A percentile compares a stretch with the other conserved stretches of the same genome.
These are phyloP conservation scores for Limnothrissa miodon DNA, from an alignment of 2,113 vertebrate species.

Conservation along the genomic window DNA sequence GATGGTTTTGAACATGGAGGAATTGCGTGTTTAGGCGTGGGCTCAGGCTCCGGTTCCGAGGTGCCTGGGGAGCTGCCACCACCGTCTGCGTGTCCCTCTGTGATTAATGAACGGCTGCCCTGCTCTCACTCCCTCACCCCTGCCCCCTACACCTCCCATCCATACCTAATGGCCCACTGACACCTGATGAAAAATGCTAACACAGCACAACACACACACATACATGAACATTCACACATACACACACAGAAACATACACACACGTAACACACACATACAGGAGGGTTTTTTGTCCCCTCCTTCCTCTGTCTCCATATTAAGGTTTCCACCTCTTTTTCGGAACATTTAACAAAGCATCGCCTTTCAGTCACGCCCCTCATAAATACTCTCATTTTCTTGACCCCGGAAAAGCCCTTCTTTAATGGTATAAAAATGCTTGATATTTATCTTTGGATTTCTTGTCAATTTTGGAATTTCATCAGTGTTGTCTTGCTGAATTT, in stretches of 20 bases:
- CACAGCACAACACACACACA: background rate
- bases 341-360: constrained; percentile 6
- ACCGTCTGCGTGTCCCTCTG: background rate
- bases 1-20: constrained; percentile 48
- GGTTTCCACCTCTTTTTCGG: background rate
- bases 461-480: background rate
- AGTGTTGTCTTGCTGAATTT: background rate
- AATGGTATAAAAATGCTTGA: background rate
- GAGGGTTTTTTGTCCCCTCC: background rate
- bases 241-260: background rate
- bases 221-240: background rate
- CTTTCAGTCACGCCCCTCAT: background rate
- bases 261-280: background rate
- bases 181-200: constrained; percentile 35
- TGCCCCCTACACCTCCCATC: constrained; percentile 32
- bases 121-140: background rate
- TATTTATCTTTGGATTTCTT: background rate
- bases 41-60: background rate
- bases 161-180: constrained; percentile 42
- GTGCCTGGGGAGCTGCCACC: background rate
- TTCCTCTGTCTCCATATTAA: background rate
- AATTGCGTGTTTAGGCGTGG: constrained; percentile 33
- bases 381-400: background rate
- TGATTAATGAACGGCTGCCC: constrained; percentile 48
- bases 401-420: background rate